These are phyloP conservation scores for Euthynnus affinis DNA, from an alignment of 2,797 vertebrate genomes.

Conservation along the genomic window DNA sequence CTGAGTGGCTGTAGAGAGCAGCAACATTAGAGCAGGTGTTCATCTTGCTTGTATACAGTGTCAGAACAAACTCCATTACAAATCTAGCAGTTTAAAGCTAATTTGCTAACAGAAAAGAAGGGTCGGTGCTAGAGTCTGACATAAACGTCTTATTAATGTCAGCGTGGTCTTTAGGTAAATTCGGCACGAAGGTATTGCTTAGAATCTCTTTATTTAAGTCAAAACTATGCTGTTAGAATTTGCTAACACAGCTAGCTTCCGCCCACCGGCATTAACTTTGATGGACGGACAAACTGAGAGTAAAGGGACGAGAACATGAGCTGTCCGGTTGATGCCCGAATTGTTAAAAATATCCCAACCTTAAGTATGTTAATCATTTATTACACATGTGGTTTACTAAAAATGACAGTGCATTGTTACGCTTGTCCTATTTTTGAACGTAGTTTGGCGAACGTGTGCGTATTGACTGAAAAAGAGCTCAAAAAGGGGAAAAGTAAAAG, in stretches of 20 bases:
- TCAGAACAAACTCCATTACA: conserved; percentile 16
- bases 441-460: conserved; percentile 4
- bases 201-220: accelerated
- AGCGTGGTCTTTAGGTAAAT: accelerated
- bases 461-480: background rate
- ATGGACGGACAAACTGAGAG: accelerated
- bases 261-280: accelerated
- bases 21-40: conserved; percentile 45
- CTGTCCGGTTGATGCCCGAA: background rate
- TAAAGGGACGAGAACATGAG: background rate
- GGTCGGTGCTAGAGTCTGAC: accelerated
- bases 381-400: background rate
- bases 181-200: background rate
- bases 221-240: background rate
- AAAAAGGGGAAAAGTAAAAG: background rate
- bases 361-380: accelerated
- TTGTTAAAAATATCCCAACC: accelerated
- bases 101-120: background rate
- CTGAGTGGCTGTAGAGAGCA: conserved; percentile 37
- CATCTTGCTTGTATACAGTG: background rate
- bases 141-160: accelerated
- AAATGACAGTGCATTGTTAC: background rate
- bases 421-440: background rate
- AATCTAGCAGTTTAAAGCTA: accelerated
- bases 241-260: background rate